Evolutionary conservation across 2,797 vertebrate species (phyloP).

Genomic region (Glyptemys insculpta): DNA sequence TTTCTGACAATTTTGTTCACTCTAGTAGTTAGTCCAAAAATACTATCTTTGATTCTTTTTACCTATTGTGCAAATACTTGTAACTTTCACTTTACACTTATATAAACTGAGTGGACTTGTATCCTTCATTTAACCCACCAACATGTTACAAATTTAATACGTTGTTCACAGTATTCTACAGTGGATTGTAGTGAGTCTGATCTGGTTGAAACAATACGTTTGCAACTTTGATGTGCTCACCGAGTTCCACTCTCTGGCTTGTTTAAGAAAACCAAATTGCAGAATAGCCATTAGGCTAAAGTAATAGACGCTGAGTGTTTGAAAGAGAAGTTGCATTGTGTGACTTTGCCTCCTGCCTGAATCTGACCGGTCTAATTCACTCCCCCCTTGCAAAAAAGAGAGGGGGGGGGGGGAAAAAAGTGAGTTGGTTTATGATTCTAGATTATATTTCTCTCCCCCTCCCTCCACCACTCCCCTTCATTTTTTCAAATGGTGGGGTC

Average conservation of each 20-base stretch:
- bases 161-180: conserved; percentile 7
- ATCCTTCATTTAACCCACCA: conserved; percentile 1
- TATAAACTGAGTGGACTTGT: background rate
- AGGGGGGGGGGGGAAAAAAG: background rate
- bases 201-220: conserved; percentile 5
- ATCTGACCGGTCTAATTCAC: background rate
- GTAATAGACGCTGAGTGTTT: background rate
- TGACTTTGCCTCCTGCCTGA: background rate
- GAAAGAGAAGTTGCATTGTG: background rate
- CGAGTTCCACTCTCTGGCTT: background rate
- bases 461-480: background rate
- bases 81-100: background rate
- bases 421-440: background rate
- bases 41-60: fast-evolving
- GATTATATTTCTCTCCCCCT: background rate
- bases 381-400: background rate
- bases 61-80: background rate
- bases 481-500: conserved; percentile 12
- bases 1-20: background rate
- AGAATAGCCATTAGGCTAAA: background rate
- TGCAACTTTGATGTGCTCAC: background rate
- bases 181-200: background rate
- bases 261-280: background rate
- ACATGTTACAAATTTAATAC: background rate
- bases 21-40: background rate